Conservation (phyloP, 2,888 invertebrate genomes). For the Myathropa florea region DNA sequence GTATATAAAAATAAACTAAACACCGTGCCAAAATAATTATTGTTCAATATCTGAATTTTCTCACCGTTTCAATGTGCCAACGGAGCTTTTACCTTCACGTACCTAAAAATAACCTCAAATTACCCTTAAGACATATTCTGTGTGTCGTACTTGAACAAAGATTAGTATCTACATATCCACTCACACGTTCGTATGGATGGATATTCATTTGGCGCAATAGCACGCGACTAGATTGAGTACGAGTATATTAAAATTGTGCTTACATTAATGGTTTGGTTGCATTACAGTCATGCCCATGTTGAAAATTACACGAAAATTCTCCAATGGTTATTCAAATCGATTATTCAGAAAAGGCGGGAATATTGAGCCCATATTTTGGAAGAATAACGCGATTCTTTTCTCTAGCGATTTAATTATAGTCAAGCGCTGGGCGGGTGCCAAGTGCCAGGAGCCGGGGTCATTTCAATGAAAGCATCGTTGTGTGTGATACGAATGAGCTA, state of each 20-base stretch:
- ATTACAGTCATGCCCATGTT: conserved; percentile 8
- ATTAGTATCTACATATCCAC: not conserved
- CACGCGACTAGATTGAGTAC: not conserved
- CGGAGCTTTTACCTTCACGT: conserved; percentile 20
- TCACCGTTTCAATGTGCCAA: not conserved
- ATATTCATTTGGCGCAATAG: not conserved
- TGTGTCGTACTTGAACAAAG: conserved; percentile 27
- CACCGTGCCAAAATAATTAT: conserved; percentile 45
- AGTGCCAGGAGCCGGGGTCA: conserved; percentile 4
- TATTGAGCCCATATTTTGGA: conserved; percentile 15
- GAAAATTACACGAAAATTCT: not conserved
- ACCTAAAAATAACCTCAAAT: conserved; percentile 44
- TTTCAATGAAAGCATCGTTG: not conserved
- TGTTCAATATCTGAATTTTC: conserved; percentile 27
- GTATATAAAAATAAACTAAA: not conserved
- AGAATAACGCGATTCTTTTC: conserved; percentile 19
- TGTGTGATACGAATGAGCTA: not conserved
- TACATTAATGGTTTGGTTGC: not conserved
- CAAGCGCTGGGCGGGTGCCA: conserved; percentile 45
- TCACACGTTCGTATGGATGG: not conserved
- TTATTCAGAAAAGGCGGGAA: conserved; percentile 6
- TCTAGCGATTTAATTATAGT: conserved; percentile 47
- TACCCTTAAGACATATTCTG: conserved; percentile 36
- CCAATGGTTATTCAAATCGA: not conserved
- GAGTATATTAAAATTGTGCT: not conserved